Conservation (phyloP, 2,888 invertebrate genomes). For the Eupithecia pulchellata region DNA sequence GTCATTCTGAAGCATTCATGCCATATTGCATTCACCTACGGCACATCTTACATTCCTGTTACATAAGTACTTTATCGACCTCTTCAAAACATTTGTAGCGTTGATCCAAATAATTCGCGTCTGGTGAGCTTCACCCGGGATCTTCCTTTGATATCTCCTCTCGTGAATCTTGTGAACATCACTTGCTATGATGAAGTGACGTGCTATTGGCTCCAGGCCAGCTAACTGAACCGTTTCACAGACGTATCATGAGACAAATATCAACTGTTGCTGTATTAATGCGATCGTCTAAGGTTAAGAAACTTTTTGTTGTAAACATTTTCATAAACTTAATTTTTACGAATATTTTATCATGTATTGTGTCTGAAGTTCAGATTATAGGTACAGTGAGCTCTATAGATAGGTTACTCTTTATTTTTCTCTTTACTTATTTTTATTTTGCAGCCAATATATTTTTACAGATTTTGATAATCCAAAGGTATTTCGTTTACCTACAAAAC, state of each 20-base stretch:
- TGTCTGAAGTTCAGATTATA: neutral
- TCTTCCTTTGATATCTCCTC: conserved; percentile 43
- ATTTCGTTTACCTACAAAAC: neutral
- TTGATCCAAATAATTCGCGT: conserved; percentile 29
- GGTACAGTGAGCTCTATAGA: neutral
- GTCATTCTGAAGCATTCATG: too few species aligned
- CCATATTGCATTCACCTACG: too few species aligned
- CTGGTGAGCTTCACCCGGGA: conserved; percentile 35
- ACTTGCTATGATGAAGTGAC: conserved; percentile 44
- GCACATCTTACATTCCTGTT: neutral
- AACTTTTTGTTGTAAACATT: conserved; percentile 37
- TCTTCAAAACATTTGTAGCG: conserved; percentile 18
- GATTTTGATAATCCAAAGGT: too few species aligned
- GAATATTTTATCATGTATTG: neutral
- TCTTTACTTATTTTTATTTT: neutral
- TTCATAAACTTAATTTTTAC: conserved; percentile 7
- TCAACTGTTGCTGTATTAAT: conserved; percentile 40
- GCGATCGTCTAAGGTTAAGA: conserved; percentile 41
- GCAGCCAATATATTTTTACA: neutral
- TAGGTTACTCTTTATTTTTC: too few species aligned
- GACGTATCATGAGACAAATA: conserved; percentile 37
- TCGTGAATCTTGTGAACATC: conserved; percentile 41
- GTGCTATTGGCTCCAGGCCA: conserved; percentile 45
- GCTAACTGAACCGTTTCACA: conserved; percentile 34
- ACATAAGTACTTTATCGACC: neutral